Evolutionary conservation across 2,888 invertebrate genomes (phyloP).

Genomic region (Penaeus monodon): DNA sequence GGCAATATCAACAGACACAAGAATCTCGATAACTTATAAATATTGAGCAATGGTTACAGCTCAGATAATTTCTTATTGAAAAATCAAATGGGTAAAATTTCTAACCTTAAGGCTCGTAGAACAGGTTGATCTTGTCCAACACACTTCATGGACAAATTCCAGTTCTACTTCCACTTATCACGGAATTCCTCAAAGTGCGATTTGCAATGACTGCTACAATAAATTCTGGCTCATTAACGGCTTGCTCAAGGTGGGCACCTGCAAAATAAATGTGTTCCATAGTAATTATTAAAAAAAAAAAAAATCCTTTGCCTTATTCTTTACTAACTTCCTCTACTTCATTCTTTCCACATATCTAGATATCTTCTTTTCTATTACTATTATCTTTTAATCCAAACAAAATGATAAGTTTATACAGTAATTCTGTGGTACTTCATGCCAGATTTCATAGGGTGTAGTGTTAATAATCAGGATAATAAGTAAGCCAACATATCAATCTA

Average conservation of each 20-base stretch:
- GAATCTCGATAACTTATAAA: too few relatives aligned
- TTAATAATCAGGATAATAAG: not conserved
- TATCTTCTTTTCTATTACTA: not conserved
- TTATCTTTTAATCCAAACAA: too few relatives aligned
- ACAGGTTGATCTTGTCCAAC: constrained; percentile 77
- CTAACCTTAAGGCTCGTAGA: constrained; percentile 67
- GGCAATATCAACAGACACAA: too few relatives aligned
- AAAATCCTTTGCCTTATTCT: not conserved
- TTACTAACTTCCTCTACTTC: not conserved
- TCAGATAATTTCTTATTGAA: too few relatives aligned
- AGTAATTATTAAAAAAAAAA: not conserved
- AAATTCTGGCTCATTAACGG: constrained; percentile 79
- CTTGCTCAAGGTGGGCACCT: constrained; percentile 83
- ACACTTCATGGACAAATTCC: constrained; percentile 77
- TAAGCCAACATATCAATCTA: not conserved
- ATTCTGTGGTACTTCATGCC: too few relatives aligned
- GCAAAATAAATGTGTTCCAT: constrained; percentile 46
- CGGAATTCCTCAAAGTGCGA: constrained; percentile 68
- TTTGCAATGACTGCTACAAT: constrained; percentile 71
- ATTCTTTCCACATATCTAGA: not conserved
- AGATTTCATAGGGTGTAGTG: too few relatives aligned
- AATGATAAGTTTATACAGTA: too few relatives aligned
- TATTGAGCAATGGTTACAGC: too few relatives aligned
- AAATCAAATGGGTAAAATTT: not conserved
- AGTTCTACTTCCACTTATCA: constrained; percentile 70